These are phyloP conservation scores for Eulimnadia texana DNA, from an alignment of 1,140 invertebrate genomes.

Conservation along the genomic window DNA sequence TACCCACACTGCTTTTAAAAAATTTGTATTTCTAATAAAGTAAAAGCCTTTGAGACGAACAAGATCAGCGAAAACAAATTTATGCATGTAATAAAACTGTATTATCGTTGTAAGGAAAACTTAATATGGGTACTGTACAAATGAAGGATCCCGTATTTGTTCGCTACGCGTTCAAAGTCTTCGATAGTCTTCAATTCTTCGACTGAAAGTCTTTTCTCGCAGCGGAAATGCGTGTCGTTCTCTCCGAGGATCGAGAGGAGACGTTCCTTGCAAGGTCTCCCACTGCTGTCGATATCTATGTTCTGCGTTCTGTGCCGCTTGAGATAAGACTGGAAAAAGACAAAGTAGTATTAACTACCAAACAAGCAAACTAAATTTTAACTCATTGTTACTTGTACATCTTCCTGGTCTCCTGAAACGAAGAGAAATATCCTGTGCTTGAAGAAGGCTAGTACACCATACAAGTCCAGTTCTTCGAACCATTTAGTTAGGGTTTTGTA, in stretches of 20 bases:
- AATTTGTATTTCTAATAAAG: too few species aligned
- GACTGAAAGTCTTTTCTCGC: neutral
- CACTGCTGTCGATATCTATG: conserved; percentile 10
- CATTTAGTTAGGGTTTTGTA: neutral
- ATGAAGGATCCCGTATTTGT: neutral
- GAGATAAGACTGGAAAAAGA: conserved; percentile 2
- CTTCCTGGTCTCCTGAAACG: neutral
- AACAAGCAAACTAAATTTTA: neutral
- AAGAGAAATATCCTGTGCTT: conserved; percentile 11
- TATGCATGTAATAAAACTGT: too few species aligned
- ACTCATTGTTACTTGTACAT: neutral
- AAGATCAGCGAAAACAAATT: too few species aligned
- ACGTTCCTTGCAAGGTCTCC: conserved; percentile 13
- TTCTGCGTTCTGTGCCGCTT: conserved; percentile 13
- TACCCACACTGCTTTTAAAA: too few species aligned
- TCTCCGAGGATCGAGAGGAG: conserved; percentile 10
- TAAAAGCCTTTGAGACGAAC: too few species aligned
- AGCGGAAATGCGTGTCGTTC: neutral
- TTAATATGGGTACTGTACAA: neutral
- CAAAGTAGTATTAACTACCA: neutral
- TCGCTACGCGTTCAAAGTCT: neutral
- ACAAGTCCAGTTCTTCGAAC: conserved; percentile 7
- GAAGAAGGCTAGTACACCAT: conserved; percentile 4
- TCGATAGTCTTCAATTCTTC: neutral
- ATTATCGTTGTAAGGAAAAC: neutral